Evolutionary conservation across 2,888 invertebrate species (phyloP), one percentile per base, ranked within the genome.

Genomic region (Scaptomyza tumidula): DNA sequence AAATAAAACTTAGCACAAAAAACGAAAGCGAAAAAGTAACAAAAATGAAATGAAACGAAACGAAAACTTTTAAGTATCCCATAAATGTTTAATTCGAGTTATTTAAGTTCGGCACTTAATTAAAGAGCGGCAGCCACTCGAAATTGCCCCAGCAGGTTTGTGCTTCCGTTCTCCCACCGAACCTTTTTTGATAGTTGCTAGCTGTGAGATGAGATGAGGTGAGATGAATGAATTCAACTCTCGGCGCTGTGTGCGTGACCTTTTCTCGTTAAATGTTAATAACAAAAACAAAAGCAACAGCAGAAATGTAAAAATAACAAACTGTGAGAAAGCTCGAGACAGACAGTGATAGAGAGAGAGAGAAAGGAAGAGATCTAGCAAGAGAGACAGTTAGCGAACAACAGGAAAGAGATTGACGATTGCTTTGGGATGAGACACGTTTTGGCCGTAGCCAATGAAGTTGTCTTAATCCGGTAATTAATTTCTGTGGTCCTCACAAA

Each of bases 81-180:
- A 85, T 85, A 88, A 85, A 85, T 88, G 87, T 86, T 84, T 88
- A 86, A 85, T 88, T 88, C 77, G 73, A 88, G 86, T 85, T 85
- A 85, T 88, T 86, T 86, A 85, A 85, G 85, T 85, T 88, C 73
- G 79, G 72, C 86, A 88, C 88, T 88, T 85, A 83, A 85, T 88
- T 88, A 80, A 73, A 81, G 71, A 69, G 37, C 74, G 56, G 44
- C 60, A 44, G 61, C 52, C 43, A 63, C 66, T 75, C 61, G 50
- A 61, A 58, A 75, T 75, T 71, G 61, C 48, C 61, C 49, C 50
- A 50, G 59, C 39, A 50, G 13, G 9, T 16, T 14, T 10, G 14
- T 9, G 24, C 45, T 37, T n/a, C 29, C 14, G 19, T 2, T 10
- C 1, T 11, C 48, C 14, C 0, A 10, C 33, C 9, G 3, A 27